Evolutionary conservation across 2,113 vertebrate species (phyloP).

Genomic region (Gallinago media): DNA sequence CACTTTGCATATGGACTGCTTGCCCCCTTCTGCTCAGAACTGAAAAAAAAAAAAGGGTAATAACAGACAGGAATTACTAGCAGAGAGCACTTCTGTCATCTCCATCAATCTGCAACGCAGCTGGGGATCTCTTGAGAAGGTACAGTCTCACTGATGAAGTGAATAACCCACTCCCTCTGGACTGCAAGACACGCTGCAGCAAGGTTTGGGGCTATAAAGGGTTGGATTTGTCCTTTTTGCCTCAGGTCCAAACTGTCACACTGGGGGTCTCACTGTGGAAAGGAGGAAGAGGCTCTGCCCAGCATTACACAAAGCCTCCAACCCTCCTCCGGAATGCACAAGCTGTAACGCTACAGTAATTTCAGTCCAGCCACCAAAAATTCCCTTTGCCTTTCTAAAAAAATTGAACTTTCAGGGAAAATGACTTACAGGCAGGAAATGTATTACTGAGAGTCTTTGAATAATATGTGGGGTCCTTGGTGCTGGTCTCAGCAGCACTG

Average conservation of each 20-base stretch:
- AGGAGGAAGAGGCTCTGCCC: not conserved
- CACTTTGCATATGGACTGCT: not conserved
- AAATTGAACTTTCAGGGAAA: not conserved
- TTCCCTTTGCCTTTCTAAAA: not conserved
- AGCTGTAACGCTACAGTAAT: not conserved
- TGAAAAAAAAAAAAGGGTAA: not conserved
- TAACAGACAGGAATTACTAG: not conserved
- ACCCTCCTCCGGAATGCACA: fast-evolving
- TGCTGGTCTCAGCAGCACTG: not conserved
- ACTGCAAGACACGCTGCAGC: not conserved
- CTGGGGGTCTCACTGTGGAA: not conserved
- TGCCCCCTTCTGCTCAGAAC: not conserved
- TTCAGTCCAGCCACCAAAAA: not conserved
- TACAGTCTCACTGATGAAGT: not conserved
- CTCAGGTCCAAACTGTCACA: fast-evolving
- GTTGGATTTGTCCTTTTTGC: not conserved
- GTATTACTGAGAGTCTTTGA: not conserved
- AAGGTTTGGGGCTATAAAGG: not conserved
- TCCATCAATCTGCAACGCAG: not conserved
- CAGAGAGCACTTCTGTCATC: not conserved
- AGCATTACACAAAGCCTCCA: not conserved
- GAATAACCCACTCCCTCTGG: not conserved
- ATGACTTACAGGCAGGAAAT: not conserved
- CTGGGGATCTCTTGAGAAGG: not conserved
- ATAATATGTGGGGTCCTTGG: fast-evolving